Percentiles rank a stretch among this genome's conserved stretches.
Evolutionary conservation across 2,797 vertebrate species (phyloP).

Genomic region (Malurus leucopterus): DNA sequence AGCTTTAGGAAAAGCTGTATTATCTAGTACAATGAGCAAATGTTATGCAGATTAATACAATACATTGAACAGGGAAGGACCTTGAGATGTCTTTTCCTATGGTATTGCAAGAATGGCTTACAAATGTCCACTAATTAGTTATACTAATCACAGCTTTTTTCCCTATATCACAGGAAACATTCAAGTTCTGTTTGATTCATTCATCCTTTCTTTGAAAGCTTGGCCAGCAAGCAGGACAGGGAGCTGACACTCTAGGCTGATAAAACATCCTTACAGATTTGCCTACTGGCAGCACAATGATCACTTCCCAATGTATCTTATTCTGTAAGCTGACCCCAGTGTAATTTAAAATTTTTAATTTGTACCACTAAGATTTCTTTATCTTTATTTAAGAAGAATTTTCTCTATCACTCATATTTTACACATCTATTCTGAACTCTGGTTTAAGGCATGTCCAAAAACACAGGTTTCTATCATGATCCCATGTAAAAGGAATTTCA

Average conservation of each 20-base stretch:
- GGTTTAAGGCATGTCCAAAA: background rate
- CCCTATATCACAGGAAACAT: background rate
- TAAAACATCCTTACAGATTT: background rate
- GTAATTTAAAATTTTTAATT: background rate
- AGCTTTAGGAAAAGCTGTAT: background rate
- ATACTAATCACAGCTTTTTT: background rate
- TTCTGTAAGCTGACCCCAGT: background rate
- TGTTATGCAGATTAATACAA: background rate
- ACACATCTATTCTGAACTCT: background rate
- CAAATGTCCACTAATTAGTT: background rate
- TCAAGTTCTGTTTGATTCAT: background rate
- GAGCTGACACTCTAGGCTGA: background rate
- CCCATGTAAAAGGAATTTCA: background rate
- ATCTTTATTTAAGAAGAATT: background rate
- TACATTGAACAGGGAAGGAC: background rate
- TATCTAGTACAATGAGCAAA: background rate
- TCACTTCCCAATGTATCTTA: background rate
- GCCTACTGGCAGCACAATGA: background rate
- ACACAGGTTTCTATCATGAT: background rate
- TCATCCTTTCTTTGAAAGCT: background rate
- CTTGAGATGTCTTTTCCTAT: conserved; percentile 10
- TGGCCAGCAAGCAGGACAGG: background rate
- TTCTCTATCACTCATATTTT: background rate
- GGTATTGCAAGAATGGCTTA: background rate
- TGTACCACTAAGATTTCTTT: background rate